phyloP scores from a whole-genome alignment of 2,113 vertebrate genomes.

The Leucoraja erinaceus region DNA sequence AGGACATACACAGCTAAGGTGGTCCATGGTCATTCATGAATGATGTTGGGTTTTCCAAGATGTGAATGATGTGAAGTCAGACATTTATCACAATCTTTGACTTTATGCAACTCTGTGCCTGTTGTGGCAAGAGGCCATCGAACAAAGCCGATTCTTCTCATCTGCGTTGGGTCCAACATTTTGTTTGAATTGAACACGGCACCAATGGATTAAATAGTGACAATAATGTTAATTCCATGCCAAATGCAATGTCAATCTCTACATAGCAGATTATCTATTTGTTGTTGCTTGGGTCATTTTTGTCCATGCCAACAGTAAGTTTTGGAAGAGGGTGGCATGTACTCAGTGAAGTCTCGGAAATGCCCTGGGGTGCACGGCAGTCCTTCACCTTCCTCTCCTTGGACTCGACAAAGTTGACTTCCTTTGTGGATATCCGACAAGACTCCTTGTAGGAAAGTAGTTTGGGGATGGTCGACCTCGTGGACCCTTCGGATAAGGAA shows the following conservation, averaged over 20 bases:
- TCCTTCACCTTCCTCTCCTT: constrained; percentile 46
- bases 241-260: too few species aligned
- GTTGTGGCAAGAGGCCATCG: neutral
- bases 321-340: constrained; percentile 46
- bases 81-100: constrained; percentile 27
- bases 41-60: neutral
- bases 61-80: constrained; percentile 10
- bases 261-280: neutral
- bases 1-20: neutral
- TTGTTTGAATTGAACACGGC: neutral
- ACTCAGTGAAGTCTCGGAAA: constrained; percentile 47
- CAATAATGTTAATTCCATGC: neutral
- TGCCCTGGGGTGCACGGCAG: constrained; percentile 49
- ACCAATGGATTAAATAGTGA: neutral
- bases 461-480: constrained; percentile 46
- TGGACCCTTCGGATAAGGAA: constrained; percentile 52
- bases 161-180: neutral
- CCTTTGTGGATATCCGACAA: constrained; percentile 42
- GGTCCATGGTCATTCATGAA: neutral
- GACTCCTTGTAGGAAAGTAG: constrained; percentile 47
- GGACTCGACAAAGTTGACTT: neutral
- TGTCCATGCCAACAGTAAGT: neutral
- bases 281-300: neutral
- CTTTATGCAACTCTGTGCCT: neutral
- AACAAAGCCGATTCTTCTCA: neutral